Conservation (phyloP, 2,113 vertebrate genomes). For the Columba janthina region DNA sequence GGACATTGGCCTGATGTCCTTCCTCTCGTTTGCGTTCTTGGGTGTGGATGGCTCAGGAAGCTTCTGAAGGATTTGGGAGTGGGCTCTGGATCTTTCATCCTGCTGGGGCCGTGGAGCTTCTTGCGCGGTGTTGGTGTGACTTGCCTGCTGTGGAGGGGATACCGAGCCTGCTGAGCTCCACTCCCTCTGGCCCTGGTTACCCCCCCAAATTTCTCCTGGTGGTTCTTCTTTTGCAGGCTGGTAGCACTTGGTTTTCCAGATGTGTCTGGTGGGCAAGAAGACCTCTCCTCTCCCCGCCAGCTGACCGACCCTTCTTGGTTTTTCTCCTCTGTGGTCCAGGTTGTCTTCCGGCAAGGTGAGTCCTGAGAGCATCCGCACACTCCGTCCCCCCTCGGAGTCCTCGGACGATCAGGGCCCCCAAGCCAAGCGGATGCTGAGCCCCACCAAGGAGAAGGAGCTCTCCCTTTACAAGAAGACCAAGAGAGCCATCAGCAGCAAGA, state of each 20-base stretch:
- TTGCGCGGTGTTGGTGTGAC: neutral
- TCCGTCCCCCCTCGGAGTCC: conserved; percentile 90
- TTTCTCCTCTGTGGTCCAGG: conserved; percentile 73
- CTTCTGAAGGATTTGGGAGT: neutral
- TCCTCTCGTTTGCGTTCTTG: neutral
- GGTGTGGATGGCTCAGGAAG: neutral
- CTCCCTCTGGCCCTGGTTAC: neutral
- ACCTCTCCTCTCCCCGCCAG: neutral
- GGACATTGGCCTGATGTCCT: neutral
- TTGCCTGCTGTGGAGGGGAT: neutral
- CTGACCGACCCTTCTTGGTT: conserved; percentile 21
- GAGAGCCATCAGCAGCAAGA: conserved; percentile 96
- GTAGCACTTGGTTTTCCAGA: neutral
- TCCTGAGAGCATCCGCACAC: conserved; percentile 93
- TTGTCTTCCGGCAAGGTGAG: conserved; percentile 98
- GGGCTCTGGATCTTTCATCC: neutral
- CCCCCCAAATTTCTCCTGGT: neutral
- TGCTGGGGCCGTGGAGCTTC: neutral
- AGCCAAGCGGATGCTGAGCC: conserved; percentile 91
- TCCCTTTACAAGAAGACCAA: conserved; percentile 99
- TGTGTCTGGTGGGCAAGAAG: neutral
- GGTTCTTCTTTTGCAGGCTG: neutral
- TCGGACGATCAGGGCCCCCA: conserved; percentile 89
- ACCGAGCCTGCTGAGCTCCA: fast-evolving
- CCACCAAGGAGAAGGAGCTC: conserved; percentile 91